Evolutionary conservation across 2,888 invertebrate genomes (phyloP).

Genomic region (Alloplasta piceator): DNA sequence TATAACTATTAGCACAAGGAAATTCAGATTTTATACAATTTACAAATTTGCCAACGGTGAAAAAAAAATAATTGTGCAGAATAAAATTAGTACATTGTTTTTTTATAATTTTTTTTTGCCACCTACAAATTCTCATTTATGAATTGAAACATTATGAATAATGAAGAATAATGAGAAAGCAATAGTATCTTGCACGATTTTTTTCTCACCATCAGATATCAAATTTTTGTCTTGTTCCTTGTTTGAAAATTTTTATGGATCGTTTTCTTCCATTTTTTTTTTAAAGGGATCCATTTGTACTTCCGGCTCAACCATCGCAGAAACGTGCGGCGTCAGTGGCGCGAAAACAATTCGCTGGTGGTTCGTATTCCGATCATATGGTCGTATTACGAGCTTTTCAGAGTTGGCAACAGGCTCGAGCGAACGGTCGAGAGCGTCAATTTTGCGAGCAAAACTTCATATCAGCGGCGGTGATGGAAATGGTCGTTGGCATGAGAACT

Average conservation of each 20-base stretch:
- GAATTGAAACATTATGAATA: no score
- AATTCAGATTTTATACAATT: no score
- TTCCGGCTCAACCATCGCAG: conserved; percentile 89
- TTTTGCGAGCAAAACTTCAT: conserved; percentile 92
- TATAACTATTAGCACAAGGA: neutral
- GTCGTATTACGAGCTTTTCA: conserved; percentile 92
- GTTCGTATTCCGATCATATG: conserved; percentile 95
- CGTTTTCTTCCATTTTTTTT: conserved; percentile 52
- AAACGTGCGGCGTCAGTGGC: conserved; percentile 86
- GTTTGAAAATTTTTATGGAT: no score
- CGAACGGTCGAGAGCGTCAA: conserved; percentile 87
- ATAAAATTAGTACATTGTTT: no score
- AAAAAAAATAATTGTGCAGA: no score
- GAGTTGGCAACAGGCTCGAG: conserved; percentile 86
- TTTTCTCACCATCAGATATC: no score
- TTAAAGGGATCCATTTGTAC: conserved; percentile 89
- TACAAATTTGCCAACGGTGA: no score
- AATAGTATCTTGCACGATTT: no score
- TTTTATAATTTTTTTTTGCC: no score
- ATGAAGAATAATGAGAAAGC: no score
- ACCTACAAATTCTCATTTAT: no score
- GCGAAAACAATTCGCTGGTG: conserved; percentile 88
- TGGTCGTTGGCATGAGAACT: conserved; percentile 92
- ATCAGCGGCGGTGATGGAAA: conserved; percentile 93
- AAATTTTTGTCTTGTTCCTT: no score